Conservation (phyloP, 2,797 vertebrate species). For the Eulemur coronatus region DNA sequence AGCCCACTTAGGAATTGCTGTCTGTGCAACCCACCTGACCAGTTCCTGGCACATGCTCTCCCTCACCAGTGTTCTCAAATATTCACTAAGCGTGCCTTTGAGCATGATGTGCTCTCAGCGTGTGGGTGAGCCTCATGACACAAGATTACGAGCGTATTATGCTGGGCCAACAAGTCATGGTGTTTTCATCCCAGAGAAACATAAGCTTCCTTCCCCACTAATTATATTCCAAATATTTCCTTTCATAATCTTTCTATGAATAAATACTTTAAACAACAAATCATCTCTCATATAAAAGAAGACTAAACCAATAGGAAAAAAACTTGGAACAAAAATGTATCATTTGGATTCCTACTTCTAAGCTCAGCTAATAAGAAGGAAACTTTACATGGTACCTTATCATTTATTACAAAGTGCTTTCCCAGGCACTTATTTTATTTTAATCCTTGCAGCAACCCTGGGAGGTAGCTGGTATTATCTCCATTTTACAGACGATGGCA, state of each 20-base stretch:
- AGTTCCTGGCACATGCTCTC: background rate
- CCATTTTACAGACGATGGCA: background rate
- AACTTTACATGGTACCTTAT: background rate
- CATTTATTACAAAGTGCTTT: background rate
- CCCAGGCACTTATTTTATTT: background rate
- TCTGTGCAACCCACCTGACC: background rate
- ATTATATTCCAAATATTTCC: background rate
- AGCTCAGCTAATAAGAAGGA: background rate
- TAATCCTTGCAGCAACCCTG: background rate
- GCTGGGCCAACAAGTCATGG: background rate
- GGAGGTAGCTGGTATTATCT: background rate
- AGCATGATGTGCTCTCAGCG: background rate
- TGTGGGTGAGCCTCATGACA: background rate
- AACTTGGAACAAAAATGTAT: background rate
- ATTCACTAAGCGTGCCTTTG: background rate
- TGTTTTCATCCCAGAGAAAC: background rate
- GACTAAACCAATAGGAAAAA: background rate
- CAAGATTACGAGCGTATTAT: background rate
- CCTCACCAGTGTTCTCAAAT: background rate
- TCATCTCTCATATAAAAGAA: background rate
- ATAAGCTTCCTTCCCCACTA: background rate
- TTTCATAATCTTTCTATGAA: background rate
- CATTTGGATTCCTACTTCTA: background rate
- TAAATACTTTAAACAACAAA: slow-evolving; percentile 9
- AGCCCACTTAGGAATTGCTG: background rate